Evolutionary conservation across 2,113 vertebrate species (phyloP).

Genomic region (Gobiocypris rarus): DNA sequence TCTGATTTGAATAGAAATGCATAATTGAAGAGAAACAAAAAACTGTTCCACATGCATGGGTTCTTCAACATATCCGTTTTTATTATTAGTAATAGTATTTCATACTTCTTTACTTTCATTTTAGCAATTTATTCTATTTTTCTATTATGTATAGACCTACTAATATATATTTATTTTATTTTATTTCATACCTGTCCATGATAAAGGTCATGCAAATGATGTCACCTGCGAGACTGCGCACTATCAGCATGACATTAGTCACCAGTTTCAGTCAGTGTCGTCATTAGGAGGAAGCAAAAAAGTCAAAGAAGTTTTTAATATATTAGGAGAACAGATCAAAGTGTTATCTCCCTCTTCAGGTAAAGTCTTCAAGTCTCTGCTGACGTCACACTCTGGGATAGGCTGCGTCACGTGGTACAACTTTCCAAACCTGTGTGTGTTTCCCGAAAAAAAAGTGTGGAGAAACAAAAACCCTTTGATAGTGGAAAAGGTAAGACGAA

Average conservation of each 20-base stretch:
- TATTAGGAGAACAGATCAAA: neutral
- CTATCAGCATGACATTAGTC: neutral
- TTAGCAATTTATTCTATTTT: neutral
- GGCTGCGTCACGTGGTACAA: constrained; percentile 57
- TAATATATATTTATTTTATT: too few relatives aligned
- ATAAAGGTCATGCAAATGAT: constrained; percentile 6
- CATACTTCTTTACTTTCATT: neutral
- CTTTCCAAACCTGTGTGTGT: constrained; percentile 51
- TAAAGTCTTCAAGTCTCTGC: constrained; percentile 13
- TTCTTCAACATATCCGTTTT: neutral
- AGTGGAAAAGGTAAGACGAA: constrained; percentile 22
- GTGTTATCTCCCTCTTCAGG: neutral
- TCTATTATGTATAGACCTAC: neutral
- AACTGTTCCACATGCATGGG: too few relatives aligned
- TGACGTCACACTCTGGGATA: constrained; percentile 57
- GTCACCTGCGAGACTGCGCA: neutral
- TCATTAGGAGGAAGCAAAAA: neutral
- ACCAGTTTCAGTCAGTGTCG: constrained; percentile 2
- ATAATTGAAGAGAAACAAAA: neutral
- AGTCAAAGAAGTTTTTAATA: neutral
- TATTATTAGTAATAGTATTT: neutral
- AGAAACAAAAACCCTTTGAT: neutral
- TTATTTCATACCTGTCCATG: neutral
- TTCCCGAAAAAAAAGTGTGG: constrained; percentile 30
- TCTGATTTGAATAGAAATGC: neutral